Percentiles rank a stretch among this genome's conserved stretches.
Evolutionary conservation across 2,797 vertebrate genomes (phyloP).

Genomic region (Takifugu rubripes): DNA sequence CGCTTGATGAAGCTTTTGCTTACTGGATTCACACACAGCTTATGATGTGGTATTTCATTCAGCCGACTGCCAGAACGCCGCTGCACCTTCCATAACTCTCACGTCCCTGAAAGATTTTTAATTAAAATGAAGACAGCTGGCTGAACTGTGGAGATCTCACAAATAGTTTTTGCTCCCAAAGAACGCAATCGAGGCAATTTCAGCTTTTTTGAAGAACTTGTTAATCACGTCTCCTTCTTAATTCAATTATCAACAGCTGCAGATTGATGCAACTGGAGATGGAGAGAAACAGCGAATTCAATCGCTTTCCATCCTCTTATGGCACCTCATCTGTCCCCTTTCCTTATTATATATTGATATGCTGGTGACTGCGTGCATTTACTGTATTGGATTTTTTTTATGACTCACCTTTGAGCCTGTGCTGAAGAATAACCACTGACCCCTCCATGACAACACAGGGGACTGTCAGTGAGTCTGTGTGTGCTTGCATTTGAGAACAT

Average conservation of each 20-base stretch:
- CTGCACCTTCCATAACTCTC: constrained; percentile 74
- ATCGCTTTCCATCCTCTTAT: constrained; percentile 78
- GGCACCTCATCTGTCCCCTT: constrained; percentile 82
- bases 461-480: constrained; percentile 18
- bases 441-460: constrained; percentile 75
- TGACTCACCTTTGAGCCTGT: constrained; percentile 84
- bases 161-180: constrained; percentile 68
- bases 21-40: constrained; percentile 64
- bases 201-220: constrained; percentile 76
- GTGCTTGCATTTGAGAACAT: constrained; percentile 29
- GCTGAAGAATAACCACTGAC: constrained; percentile 84
- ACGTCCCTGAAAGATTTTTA: constrained; percentile 75
- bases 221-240: constrained; percentile 74
- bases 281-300: constrained; percentile 66
- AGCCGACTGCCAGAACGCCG: constrained; percentile 62
- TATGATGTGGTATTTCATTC: constrained; percentile 69
- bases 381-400: constrained; percentile 87
- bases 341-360: constrained; percentile 81
- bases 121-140: constrained; percentile 77
- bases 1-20: constrained; percentile 68
- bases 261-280: constrained; percentile 72
- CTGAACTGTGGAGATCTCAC: constrained; percentile 74
- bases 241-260: constrained; percentile 75
- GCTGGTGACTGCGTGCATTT: constrained; percentile 79
- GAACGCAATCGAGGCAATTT: constrained; percentile 68